Percentiles rank a stretch among this genome's conserved stretches.
phyloP scores from a whole-genome alignment of 2,113 vertebrate genomes.

The Pholis gunnellus region DNA sequence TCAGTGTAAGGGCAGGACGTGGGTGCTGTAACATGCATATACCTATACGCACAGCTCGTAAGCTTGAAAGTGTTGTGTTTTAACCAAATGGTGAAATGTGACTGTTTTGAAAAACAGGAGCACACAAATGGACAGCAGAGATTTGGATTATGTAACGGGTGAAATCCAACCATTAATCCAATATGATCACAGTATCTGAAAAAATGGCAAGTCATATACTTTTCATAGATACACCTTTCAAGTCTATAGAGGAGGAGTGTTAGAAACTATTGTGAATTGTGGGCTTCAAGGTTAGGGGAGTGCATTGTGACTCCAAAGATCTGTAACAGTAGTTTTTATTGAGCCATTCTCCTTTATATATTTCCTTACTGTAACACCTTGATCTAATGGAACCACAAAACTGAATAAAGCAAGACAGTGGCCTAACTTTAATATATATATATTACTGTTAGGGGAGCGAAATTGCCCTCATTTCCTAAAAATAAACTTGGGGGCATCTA shows the following conservation, averaged over 20 bases:
- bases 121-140: background rate
- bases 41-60: background rate
- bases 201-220: background rate
- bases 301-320: conserved; percentile 50
- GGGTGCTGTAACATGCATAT: background rate
- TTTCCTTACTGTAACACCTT: background rate
- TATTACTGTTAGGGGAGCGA: conserved; percentile 1
- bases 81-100: background rate
- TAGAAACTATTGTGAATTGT: background rate
- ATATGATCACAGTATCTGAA: background rate
- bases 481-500: conserved; percentile 48
- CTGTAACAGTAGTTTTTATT: background rate
- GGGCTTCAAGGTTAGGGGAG: conserved; percentile 30
- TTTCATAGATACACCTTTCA: conserved; percentile 1
- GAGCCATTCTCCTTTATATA: background rate
- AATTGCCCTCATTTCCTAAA: conserved; percentile 50
- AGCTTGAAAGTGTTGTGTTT: background rate
- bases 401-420: conserved; percentile 11
- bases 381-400: conserved; percentile 22
- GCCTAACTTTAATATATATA: background rate
- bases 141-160: background rate
- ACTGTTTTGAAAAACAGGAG: background rate
- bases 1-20: background rate
- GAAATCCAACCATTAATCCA: background rate
- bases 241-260: background rate